Evolutionary conservation across 2,888 invertebrate genomes (phyloP).

Genomic region (Andrena bicolor): DNA sequence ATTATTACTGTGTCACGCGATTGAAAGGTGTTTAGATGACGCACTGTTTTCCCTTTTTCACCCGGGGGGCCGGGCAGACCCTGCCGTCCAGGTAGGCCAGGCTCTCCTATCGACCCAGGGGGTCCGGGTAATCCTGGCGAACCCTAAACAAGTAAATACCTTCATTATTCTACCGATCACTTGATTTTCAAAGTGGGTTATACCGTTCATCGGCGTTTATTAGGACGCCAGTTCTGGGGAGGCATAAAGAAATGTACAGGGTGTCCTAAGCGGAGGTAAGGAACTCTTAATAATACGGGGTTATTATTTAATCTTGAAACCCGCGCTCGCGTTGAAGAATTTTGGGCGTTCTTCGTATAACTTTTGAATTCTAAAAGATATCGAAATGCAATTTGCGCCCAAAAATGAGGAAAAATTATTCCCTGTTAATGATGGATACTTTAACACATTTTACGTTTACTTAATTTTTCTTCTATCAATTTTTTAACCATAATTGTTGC

Average conservation of each 20-base stretch:
- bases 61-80: constrained; percentile 59
- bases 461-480: too few species aligned
- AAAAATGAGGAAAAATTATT: too few species aligned
- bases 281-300: background rate
- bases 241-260: background rate
- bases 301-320: too few species aligned
- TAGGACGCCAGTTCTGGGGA: background rate
- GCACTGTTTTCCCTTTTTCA: constrained; percentile 80
- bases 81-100: constrained; percentile 79
- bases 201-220: background rate
- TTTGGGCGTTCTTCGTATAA: too few species aligned
- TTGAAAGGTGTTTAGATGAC: background rate
- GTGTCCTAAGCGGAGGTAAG: background rate
- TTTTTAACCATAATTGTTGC: too few species aligned
- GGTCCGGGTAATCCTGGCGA: constrained; percentile 84
- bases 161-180: background rate
- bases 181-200: background rate
- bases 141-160: constrained; percentile 75
- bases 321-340: too few species aligned
- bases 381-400: too few species aligned
- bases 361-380: too few species aligned
- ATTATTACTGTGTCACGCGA: background rate
- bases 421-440: too few species aligned
- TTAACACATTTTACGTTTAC: too few species aligned
- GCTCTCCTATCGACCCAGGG: constrained; percentile 83